Evolutionary conservation across 2,888 invertebrate species (phyloP).

Genomic region (Clivina fossor): DNA sequence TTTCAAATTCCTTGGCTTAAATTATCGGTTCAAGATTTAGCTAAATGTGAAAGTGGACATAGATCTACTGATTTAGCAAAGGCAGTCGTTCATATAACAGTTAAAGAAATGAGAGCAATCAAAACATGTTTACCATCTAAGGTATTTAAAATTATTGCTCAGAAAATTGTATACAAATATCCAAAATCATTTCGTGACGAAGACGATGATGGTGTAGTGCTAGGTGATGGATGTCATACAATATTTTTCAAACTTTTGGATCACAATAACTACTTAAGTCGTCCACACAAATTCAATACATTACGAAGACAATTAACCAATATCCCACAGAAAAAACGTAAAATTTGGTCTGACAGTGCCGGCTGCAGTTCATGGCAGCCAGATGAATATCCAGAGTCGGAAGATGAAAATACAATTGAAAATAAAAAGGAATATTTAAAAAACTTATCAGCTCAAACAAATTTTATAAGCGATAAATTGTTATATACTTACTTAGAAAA

Average conservation of each 20-base stretch:
- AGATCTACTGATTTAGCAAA: neutral
- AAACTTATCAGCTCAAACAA: too few relatives aligned
- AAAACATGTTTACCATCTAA: slow-evolving; percentile 2
- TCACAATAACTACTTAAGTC: slow-evolving; percentile 9
- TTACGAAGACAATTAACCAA: neutral
- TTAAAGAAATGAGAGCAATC: neutral
- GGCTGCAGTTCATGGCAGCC: slow-evolving; percentile 6
- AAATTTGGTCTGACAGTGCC: neutral
- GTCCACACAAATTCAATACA: neutral
- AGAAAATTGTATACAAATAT: slow-evolving; percentile 1
- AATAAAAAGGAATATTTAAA: too few relatives aligned
- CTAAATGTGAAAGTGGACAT: too few relatives aligned
- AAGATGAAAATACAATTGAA: too few relatives aligned
- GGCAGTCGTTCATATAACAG: slow-evolving; percentile 1
- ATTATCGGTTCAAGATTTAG: too few relatives aligned
- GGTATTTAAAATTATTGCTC: slow-evolving; percentile 1
- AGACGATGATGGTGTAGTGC: neutral
- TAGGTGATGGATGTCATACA: neutral
- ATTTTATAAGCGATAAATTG: too few relatives aligned
- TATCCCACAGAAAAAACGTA: slow-evolving; percentile 5
- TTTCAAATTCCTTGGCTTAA: too few relatives aligned
- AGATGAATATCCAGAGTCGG: slow-evolving; percentile 10
- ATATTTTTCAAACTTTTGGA: slow-evolving; percentile 3
- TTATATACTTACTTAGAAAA: too few relatives aligned
- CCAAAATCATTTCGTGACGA: slow-evolving; percentile 3